Percentiles rank a stretch among this genome's conserved stretches.
Conservation (phyloP, 2,888 invertebrate genomes). For the Eupithecia subumbrata region DNA sequence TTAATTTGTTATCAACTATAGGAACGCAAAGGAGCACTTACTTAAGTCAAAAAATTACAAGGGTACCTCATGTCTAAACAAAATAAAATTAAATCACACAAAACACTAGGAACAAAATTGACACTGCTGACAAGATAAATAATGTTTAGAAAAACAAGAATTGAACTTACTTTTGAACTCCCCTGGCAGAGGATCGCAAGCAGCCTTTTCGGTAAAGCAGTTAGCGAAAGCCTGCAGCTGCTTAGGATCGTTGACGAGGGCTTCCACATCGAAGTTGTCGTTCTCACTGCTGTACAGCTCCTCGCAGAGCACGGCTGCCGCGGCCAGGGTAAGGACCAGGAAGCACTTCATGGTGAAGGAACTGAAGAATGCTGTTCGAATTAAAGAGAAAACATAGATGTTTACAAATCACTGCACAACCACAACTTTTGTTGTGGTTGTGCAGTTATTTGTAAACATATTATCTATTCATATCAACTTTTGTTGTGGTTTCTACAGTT, state of each 20-base stretch:
- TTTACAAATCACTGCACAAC: neutral
- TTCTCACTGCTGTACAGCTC: conserved; percentile 63
- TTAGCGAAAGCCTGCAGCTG: conserved; percentile 51
- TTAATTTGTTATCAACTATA: no score
- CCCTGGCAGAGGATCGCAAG: conserved; percentile 52
- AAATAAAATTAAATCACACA: no score
- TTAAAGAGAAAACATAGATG: neutral
- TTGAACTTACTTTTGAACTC: conserved; percentile 67
- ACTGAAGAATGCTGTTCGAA: conserved; percentile 6
- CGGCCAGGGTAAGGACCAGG: conserved; percentile 49
- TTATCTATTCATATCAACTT: no score
- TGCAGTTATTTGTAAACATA: no score
- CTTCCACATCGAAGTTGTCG: conserved; percentile 66
- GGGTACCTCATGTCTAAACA: no score
- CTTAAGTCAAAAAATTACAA: no score
- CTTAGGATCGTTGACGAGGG: conserved; percentile 48
- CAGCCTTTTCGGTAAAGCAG: conserved; percentile 62
- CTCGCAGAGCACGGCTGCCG: conserved; percentile 48
- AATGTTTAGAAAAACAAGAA: neutral
- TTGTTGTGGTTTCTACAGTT: no score
- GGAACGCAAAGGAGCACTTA: no score
- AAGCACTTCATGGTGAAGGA: conserved; percentile 62
- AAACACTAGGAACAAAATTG: no score
- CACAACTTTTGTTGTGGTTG: no score
- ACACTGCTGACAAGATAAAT: no score